Evolutionary conservation across 2,113 vertebrate species (phyloP).

Genomic region (Ophiodon elongatus): DNA sequence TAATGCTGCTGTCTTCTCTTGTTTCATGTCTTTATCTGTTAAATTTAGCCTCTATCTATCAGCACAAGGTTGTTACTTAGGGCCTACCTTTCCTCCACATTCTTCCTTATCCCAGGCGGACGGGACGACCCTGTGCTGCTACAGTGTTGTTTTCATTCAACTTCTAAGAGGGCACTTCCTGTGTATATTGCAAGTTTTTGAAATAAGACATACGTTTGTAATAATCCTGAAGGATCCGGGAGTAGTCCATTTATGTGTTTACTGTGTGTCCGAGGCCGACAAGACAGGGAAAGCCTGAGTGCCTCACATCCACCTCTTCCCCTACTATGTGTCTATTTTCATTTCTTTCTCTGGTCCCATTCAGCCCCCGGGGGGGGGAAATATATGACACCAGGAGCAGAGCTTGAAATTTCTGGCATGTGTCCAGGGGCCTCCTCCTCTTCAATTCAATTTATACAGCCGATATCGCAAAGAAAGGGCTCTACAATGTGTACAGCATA

Average conservation of each 20-base stretch:
- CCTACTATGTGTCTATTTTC: not conserved
- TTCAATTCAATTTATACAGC: too few relatives aligned
- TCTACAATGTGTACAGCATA: too few relatives aligned
- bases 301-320: not conserved
- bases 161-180: not conserved
- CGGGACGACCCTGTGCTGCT: not conserved
- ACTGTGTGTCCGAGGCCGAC: constrained; percentile 4
- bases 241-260: not conserved
- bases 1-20: not conserved
- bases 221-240: not conserved
- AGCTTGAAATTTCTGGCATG: not conserved
- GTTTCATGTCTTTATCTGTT: not conserved
- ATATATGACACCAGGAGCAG: constrained; percentile 1
- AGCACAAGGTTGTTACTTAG: not conserved
- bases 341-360: not conserved
- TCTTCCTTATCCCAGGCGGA: not conserved
- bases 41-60: not conserved
- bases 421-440: not conserved
- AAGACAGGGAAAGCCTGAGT: not conserved
- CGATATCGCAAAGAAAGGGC: too few relatives aligned
- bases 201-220: not conserved
- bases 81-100: not conserved
- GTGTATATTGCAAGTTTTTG: not conserved
- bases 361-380: not conserved
- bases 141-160: not conserved